Evolutionary conservation across 2,888 invertebrate genomes (phyloP).

Genomic region (Orthosia gothica): DNA sequence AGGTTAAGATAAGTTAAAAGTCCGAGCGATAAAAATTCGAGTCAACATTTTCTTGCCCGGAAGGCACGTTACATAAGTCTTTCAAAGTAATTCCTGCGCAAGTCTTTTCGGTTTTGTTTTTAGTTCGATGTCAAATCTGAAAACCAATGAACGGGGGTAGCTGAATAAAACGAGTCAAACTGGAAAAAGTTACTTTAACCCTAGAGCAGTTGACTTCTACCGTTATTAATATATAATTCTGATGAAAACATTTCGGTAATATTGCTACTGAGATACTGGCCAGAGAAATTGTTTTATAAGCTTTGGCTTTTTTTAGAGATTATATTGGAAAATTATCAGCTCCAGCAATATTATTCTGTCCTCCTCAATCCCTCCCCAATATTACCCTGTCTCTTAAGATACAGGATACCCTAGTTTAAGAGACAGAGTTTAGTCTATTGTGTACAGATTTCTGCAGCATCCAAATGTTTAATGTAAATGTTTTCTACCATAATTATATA

Average conservation of each 20-base stretch:
- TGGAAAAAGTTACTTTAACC: slow-evolving; percentile 29
- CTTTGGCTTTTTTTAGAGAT: neutral
- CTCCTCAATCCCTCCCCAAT: too few relatives aligned
- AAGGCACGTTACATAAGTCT: slow-evolving; percentile 53
- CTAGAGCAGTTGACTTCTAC: neutral
- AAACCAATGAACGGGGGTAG: slow-evolving; percentile 50
- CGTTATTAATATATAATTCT: slow-evolving; percentile 19
- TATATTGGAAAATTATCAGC: too few relatives aligned
- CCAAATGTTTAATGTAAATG: too few relatives aligned
- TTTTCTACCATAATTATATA: too few relatives aligned
- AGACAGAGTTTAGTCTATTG: too few relatives aligned
- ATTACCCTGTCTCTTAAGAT: too few relatives aligned
- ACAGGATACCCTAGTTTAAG: too few relatives aligned
- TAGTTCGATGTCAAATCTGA: slow-evolving; percentile 52
- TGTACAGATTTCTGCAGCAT: too few relatives aligned
- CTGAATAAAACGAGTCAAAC: slow-evolving; percentile 35
- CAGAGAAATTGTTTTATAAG: slow-evolving; percentile 25
- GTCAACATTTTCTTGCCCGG: slow-evolving; percentile 50
- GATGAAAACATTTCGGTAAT: slow-evolving; percentile 13
- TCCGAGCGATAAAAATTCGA: slow-evolving; percentile 46
- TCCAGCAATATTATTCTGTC: too few relatives aligned
- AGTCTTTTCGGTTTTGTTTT: slow-evolving; percentile 44
- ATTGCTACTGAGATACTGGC: neutral
- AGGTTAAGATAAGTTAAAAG: slow-evolving; percentile 61
- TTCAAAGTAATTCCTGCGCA: slow-evolving; percentile 46